Evolutionary conservation across 1,140 invertebrate species (phyloP).

Genomic region (Caerostris darwini): DNA sequence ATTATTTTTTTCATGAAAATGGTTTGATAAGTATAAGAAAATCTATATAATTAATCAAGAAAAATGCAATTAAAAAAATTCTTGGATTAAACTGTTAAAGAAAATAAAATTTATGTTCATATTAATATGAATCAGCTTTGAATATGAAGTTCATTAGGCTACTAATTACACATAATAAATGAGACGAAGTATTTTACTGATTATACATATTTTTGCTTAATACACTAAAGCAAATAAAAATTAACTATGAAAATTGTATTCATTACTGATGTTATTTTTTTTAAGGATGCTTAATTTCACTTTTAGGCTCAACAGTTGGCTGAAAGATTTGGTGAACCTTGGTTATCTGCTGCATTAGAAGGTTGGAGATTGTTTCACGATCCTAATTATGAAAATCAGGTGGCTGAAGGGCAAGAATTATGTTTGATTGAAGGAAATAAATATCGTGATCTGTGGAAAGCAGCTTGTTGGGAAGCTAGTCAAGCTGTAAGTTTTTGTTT

Average conservation of each 20-base stretch:
- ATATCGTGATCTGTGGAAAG: conserved; percentile 94
- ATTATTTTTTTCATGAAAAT: neutral
- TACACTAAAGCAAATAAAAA: too few relatives aligned
- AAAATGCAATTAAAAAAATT: neutral
- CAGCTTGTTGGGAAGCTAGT: conserved; percentile 89
- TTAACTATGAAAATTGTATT: too few relatives aligned
- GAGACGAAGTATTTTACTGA: too few relatives aligned
- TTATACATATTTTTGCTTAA: too few relatives aligned
- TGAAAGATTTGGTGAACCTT: conserved; percentile 91
- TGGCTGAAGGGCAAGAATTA: conserved; percentile 82
- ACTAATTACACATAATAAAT: too few relatives aligned
- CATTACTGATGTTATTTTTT: too few relatives aligned
- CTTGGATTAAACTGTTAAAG: neutral
- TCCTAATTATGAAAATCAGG: conserved; percentile 86
- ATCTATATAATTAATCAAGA: neutral
- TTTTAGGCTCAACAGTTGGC: conserved; percentile 89
- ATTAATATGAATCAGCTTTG: too few relatives aligned
- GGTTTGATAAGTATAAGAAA: neutral
- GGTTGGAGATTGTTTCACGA: conserved; percentile 94
- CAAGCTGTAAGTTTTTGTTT: conserved; percentile 82
- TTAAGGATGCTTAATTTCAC: too few relatives aligned
- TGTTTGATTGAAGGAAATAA: conserved; percentile 90
- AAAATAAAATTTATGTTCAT: too few relatives aligned
- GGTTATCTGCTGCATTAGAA: conserved; percentile 93
- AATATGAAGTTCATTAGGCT: too few relatives aligned